Conservation (phyloP, 2,797 vertebrate genomes). For the Xyrichtys novacula region DNA sequence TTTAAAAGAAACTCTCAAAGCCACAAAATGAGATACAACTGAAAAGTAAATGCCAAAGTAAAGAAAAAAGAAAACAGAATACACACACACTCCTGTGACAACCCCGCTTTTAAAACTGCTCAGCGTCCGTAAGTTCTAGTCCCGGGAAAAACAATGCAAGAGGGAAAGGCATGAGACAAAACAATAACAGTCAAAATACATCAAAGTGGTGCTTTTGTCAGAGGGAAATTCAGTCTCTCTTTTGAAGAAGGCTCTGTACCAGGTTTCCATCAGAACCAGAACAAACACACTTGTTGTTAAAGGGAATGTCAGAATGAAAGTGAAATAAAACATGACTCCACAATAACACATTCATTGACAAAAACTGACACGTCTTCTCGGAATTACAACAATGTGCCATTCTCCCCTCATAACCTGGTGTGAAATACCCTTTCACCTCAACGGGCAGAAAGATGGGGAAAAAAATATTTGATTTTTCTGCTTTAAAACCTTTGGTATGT, state of each 20-base stretch:
- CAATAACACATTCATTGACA: background rate
- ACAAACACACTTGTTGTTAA: background rate
- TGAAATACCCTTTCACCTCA: too few relatives aligned
- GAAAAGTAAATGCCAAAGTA: background rate
- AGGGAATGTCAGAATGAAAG: slow-evolving; percentile 31
- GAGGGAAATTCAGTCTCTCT: slow-evolving; percentile 6
- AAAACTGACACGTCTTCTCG: background rate
- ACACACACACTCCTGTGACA: background rate
- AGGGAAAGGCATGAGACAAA: background rate
- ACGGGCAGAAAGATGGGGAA: too few relatives aligned
- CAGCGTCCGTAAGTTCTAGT: background rate
- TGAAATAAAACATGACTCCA: background rate
- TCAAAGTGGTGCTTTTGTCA: background rate
- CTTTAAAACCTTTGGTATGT: too few relatives aligned
- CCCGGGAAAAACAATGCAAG: background rate
- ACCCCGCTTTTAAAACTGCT: background rate
- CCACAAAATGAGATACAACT: background rate
- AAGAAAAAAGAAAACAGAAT: background rate
- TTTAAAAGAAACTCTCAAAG: background rate
- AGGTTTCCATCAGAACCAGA: background rate
- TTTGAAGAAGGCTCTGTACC: background rate
- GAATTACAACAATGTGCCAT: background rate
- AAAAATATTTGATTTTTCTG: too few relatives aligned
- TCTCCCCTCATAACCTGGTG: background rate
- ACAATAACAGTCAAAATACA: background rate